Percentiles rank a stretch among this genome's conserved stretches.
Conservation (phyloP, 1,140 invertebrate genomes). For the Dendrolimus kikuchii region DNA sequence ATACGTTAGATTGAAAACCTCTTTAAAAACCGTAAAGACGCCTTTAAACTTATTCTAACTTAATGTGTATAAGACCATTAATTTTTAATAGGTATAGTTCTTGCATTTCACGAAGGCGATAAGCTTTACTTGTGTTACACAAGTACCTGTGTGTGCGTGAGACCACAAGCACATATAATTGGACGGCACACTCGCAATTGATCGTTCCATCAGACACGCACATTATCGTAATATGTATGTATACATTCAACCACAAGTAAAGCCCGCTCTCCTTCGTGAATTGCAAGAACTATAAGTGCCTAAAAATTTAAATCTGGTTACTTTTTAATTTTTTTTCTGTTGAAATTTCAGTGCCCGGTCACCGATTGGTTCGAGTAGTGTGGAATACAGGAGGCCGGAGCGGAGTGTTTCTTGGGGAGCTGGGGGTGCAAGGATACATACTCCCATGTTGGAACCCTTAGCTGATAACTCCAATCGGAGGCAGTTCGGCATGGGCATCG, state of each 20-base stretch:
- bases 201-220: too few relatives aligned
- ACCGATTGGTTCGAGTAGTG: slow-evolving; percentile 42
- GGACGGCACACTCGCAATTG: neutral
- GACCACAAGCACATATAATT: too few relatives aligned
- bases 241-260: too few relatives aligned
- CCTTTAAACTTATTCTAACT: too few relatives aligned
- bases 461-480: slow-evolving; percentile 87
- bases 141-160: too few relatives aligned
- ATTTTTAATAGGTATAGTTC: too few relatives aligned
- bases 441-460: slow-evolving; percentile 78
- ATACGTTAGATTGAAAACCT: too few relatives aligned
- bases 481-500: slow-evolving; percentile 88
- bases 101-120: too few relatives aligned
- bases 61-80: too few relatives aligned
- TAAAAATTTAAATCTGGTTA: neutral
- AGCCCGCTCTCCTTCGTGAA: neutral
- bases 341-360: slow-evolving; percentile 46
- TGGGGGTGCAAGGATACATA: slow-evolving; percentile 78
- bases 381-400: slow-evolving; percentile 53
- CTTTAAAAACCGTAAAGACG: too few relatives aligned
- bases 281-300: neutral
- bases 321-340: neutral
- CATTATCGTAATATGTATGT: too few relatives aligned
- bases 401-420: slow-evolving; percentile 63
- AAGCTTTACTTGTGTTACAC: too few relatives aligned